Evolutionary conservation across 1,140 invertebrate species (phyloP).

Genomic region (Sycophila sp.): DNA sequence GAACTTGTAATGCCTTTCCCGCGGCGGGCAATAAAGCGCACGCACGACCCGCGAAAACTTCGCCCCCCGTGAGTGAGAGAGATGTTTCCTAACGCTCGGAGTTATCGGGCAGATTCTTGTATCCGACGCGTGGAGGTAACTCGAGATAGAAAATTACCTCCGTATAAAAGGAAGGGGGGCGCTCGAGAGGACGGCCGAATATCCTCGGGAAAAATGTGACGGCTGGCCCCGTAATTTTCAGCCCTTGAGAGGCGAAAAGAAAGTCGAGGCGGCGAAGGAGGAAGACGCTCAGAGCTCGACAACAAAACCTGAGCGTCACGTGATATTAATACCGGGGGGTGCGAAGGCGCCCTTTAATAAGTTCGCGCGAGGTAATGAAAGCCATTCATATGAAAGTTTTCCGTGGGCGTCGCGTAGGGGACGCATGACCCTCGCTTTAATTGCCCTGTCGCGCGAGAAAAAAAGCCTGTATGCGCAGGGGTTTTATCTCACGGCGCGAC

Average conservation of each 20-base stretch:
- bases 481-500: too few species aligned
- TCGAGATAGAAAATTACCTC: conserved; percentile 7
- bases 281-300: conserved; percentile 39
- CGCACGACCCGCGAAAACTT: too few species aligned
- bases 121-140: neutral
- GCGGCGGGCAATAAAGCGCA: too few species aligned
- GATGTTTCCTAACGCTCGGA: neutral
- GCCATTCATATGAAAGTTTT: conserved; percentile 64
- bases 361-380: conserved; percentile 60
- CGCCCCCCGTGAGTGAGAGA: too few species aligned
- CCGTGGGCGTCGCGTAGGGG: conserved; percentile 33
- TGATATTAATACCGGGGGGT: conserved; percentile 54
- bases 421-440: conserved; percentile 50
- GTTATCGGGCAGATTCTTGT: conserved; percentile 13
- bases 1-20: too few species aligned
- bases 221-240: conserved; percentile 5
- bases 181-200: neutral
- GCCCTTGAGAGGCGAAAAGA: conserved; percentile 25
- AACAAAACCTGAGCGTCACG: conserved; percentile 56
- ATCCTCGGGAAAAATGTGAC: neutral
- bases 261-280: conserved; percentile 31
- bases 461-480: neutral
- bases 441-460: conserved; percentile 38
- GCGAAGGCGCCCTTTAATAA: conserved; percentile 60
- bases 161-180: neutral